Evolutionary conservation across 1,140 invertebrate species (phyloP), one percentile per base, ranked within the genome.

Genomic region (Mylabris phalerata): DNA sequence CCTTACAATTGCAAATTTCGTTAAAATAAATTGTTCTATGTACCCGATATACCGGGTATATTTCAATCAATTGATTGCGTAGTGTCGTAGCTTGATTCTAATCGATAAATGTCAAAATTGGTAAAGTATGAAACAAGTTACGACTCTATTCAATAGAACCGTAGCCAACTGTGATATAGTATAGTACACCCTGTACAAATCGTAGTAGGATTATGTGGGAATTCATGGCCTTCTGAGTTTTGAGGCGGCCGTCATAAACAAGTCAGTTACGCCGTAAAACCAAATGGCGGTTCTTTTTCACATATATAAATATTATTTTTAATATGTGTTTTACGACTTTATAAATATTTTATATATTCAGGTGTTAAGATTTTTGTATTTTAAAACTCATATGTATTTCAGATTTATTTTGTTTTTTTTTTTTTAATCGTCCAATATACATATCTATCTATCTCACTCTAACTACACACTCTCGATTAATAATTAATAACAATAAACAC

Each of bases 261-360:
- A 69, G 65, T 69, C 67, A 67, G 58, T 66, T 59, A 55, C 60
- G 59, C 68, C 65, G 65, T 72, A 70, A 72, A 72, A 66, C 58
- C 63, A 59, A 59, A 57, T 51, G 64, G 64, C 69, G 69, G 71
- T 66, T 51, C 71, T 69, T 72, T 70, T 72, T 68, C 67, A 69
- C 68, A 70, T 71, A 71, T 71, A 73, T 73, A 73, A 73, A 73
- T 73, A 73, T 73, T 71, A 72, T 72, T 73, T 73, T 73, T 73
- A 73, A 73, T 73, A 72, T 66, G 67, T 68, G 61, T 71, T 73
- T 73, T 72, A 73, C 71, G 72, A 66, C 70, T 71, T 72, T 72
- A 72, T 73, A 73, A 70, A 72, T 73, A 73, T 73, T 72, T 73
- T 71, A 73, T 72, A 70, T 66, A 67, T 73, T 73, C 72, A 71